A percentile compares a stretch with the other conserved stretches of the same genome.
phyloP scores from a whole-genome alignment of 2,888 invertebrate genomes.

The Alloplasta piceator region DNA sequence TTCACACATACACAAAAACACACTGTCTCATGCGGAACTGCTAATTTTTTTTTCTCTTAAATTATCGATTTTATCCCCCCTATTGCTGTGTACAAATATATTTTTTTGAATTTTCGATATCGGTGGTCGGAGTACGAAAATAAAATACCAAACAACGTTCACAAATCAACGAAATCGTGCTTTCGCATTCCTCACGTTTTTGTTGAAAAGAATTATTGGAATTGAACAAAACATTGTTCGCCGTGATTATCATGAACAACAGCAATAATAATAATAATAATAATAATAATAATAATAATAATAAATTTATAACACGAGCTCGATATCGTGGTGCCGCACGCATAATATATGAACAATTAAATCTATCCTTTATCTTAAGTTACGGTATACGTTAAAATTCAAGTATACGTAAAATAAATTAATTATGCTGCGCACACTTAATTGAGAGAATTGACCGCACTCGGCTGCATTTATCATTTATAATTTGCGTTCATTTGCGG shows the following conservation, averaged over 20 bases:
- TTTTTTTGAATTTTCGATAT: constrained; percentile 12
- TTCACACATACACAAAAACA: constrained; percentile 19
- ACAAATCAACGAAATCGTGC: not conserved
- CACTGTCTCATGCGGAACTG: constrained; percentile 26
- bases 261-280: constrained; percentile 13
- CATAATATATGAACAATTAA: constrained; percentile 52
- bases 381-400: constrained; percentile 35
- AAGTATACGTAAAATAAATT: constrained; percentile 48
- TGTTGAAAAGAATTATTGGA: not conserved
- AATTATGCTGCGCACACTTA: constrained; percentile 48
- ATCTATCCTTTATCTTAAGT: constrained; percentile 36
- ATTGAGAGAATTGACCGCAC: constrained; percentile 12
- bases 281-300: constrained; percentile 47
- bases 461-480: constrained; percentile 15
- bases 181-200: not conserved
- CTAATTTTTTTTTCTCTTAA: constrained; percentile 16
- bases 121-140: not conserved
- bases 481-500: constrained; percentile 51
- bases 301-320: constrained; percentile 33
- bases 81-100: constrained; percentile 30
- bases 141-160: not conserved
- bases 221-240: no score
- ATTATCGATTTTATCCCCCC: constrained; percentile 31
- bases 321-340: constrained; percentile 41
- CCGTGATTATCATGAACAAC: not conserved